Evolutionary conservation across 2,888 invertebrate genomes (phyloP), one percentile per base, ranked within the genome.

Genomic region (Antitype chi): DNA sequence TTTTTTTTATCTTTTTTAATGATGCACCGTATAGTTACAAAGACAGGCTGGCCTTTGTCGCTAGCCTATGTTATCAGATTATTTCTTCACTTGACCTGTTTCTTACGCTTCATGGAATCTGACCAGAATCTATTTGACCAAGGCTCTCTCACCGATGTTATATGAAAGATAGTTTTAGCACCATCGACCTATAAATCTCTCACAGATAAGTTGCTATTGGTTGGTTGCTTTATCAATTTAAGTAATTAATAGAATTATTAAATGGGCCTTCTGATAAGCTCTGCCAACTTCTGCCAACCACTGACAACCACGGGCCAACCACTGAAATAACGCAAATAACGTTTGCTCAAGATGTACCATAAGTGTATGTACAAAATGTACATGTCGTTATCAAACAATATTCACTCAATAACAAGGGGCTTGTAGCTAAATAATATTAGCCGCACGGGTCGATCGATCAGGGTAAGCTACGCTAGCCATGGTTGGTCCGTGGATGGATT

Each of bases 11-110:
- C 38, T 9, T 38, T 71, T 9, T 13, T 72, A 53, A 53, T n/a
- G 28, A 28, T 47, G 23, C 52, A 70, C 23, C n/a, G 7, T 13
- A 17, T 13, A 47, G 9, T 53, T 57, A 43, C 38, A 43, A 66
- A 75, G 25, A 9, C 25, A 32, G 20, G 13, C 23, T 11, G 3
- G 70, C 32, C 67, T 73, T 86, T 77, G 62, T 38, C 73, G 66
- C 69, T 47, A 59, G 28, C 75, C 64, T 66, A 64, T 67, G 43
- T 76, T 72, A 86, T 86, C 84, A 84, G 81, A 78, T 80, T 84
- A 76, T 67, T 74, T 76, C 78, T 70, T 62, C 79, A 84, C 84
- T 86, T 88, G 86, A 86, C 86, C 88, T 81, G 79, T 67, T 86
- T 86, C 72, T 78, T 55, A 76, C 81, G 77, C 72, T 71, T 79